Evolutionary conservation across 2,113 vertebrate genomes (phyloP), one percentile per base, ranked within the genome.

Genomic region (Alligator mississippiensis): DNA sequence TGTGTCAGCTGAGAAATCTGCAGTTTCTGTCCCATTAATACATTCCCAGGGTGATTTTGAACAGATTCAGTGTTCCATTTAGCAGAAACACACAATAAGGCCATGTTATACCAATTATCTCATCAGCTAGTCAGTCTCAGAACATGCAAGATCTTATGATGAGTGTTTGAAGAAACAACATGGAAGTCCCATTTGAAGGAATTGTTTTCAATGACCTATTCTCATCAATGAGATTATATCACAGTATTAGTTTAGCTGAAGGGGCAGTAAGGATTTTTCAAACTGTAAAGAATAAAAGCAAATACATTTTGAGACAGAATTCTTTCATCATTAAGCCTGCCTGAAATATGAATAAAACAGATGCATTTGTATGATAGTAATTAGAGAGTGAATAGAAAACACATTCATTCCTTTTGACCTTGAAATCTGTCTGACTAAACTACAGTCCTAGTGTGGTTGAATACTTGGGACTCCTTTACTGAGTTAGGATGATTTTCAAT

Each of bases 41-140:
- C 82, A 85, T 75, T 14, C 80, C 92, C 82, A 59, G 70, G 22
- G 34, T 89, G 57, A 57, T 93, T 96, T 96, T 94, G 80, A 95
- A 62, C 84, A 85, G 77, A 62, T 30, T 86, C 34, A 95, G 68
- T 95, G 76, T 83, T 84, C 57, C 90, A 93, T 92, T 97, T 93
- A 92, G 80, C 24, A 91, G 89, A 96, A 97, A 89, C 62, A 80
- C 92, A 97, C 80, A 94, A 78, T 85, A 87, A 84, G 82, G 3
- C 25, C 62, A 58, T 87, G 83, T 89, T 97, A 97, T 94, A 92
- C 84, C 96, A 92, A 96, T 97, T 94, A 93, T 85, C 89, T 96
- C 93, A 95, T 89, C 95, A 93, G 82, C 85, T 90, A 84, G 60
- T 75, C 78, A 87, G 5, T 38, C 18, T 19, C 84, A 54, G 80